Conservation (phyloP, 2,113 vertebrate species). For the Microtus montanus region DNA sequence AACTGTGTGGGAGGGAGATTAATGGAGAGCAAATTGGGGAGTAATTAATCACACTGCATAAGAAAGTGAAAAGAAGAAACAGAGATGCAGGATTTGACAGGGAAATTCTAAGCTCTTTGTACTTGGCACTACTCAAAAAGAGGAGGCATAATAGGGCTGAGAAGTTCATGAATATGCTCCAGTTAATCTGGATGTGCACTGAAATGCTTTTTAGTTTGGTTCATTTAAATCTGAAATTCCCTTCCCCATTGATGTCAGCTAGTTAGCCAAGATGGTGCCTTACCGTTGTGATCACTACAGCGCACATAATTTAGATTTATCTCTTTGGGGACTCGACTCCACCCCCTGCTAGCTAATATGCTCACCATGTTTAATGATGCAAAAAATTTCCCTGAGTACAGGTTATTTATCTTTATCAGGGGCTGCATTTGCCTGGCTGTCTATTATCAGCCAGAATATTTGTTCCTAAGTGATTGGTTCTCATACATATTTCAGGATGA, state of each 20-base stretch:
- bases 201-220: slow-evolving; percentile 87
- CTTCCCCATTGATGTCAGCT: slow-evolving; percentile 90
- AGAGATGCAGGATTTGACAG: slow-evolving; percentile 75
- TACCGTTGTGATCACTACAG: slow-evolving; percentile 90
- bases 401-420: slow-evolving; percentile 96
- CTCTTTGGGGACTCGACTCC: slow-evolving; percentile 92
- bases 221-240: slow-evolving; percentile 88
- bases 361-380: slow-evolving; percentile 97
- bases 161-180: slow-evolving; percentile 85
- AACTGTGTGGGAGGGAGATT: slow-evolving; percentile 81
- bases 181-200: slow-evolving; percentile 87
- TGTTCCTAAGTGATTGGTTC: slow-evolving; percentile 87
- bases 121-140: slow-evolving; percentile 79
- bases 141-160: slow-evolving; percentile 77
- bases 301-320: slow-evolving; percentile 92
- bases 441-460: slow-evolving; percentile 88
- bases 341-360: slow-evolving; percentile 92
- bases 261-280: slow-evolving; percentile 88
- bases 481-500: slow-evolving; percentile 89
- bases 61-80: slow-evolving; percentile 79
- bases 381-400: slow-evolving; percentile 94
- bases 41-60: slow-evolving; percentile 84
- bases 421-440: slow-evolving; percentile 87
- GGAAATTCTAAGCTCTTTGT: slow-evolving; percentile 79
- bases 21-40: slow-evolving; percentile 84